These are phyloP conservation scores for Ephialtes manifestator DNA, from an alignment of 2,888 invertebrate genomes.

Conservation along the genomic window DNA sequence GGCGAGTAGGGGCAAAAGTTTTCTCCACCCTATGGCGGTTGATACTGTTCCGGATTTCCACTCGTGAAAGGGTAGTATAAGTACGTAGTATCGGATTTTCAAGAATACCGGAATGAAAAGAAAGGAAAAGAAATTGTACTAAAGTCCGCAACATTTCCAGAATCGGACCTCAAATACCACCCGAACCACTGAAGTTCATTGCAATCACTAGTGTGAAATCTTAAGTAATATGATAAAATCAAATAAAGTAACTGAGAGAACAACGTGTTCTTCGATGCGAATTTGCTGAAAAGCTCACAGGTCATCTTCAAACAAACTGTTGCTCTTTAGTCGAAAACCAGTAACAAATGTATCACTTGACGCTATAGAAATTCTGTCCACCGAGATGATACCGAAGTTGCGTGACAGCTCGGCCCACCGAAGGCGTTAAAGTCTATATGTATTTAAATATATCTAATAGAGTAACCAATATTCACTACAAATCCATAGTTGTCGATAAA, in stretches of 20 bases:
- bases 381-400: not conserved
- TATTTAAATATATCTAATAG: too few relatives aligned
- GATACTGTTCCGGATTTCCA: slow-evolving; percentile 49
- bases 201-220: not conserved
- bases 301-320: not conserved
- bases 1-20: slow-evolving; percentile 49
- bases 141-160: slow-evolving; percentile 10
- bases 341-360: too few relatives aligned
- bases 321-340: not conserved
- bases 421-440: too few relatives aligned
- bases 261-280: not conserved
- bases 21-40: slow-evolving; percentile 54
- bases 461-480: too few relatives aligned
- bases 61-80: slow-evolving; percentile 19
- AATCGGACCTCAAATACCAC: slow-evolving; percentile 12
- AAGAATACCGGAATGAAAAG: slow-evolving; percentile 1
- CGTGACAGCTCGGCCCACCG: too few relatives aligned
- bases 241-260: not conserved
- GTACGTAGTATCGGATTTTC: slow-evolving; percentile 40
- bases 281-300: not conserved
- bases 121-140: slow-evolving; percentile 27
- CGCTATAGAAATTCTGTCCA: not conserved
- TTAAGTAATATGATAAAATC: not conserved
- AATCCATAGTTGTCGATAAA: too few relatives aligned
- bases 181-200: not conserved